Base-by-base conservation (phyloP, 2,888 invertebrate species). In the Protodeltote pygarga region DNA sequence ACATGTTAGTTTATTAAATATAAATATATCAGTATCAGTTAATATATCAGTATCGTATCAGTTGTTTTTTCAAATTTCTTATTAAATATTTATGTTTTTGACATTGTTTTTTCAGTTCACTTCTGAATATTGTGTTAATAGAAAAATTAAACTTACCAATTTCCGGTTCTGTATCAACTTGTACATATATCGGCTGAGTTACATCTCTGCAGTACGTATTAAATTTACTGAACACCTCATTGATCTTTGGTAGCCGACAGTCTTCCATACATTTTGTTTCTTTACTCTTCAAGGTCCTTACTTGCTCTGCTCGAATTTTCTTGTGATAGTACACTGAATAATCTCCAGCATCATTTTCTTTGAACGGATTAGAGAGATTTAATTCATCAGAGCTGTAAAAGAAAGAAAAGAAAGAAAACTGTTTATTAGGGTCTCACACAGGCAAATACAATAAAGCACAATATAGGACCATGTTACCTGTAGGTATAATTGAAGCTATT, bases 171-270 rank as follows among this genome's bases (percentile, higher is more conserved):
- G 61, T 60, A 11, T 77, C 66, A 11, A 83, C 82, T 66, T 87
- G 77, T 0, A 84, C 74, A 52, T 78, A 78, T 13, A 85, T 46
- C 0, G 88, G 83, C 28, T 77, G 75, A 0, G 58, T 70, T 1
- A 75, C 35, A 45, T 78, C 71, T 3, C 29, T 64, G 3, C 23
- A 39, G 14, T 69, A 55, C 0, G 63, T 52, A 13, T 58, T 76
- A 11, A 87, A 84, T 5, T 69, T 72, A 5, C 65, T 78, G 31
- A 89, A 89, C 0, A 70, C 85, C 5, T 83, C 81, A 27, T 54
- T 64, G 6, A 89, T 87, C 1, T 59, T 77, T 0, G 89, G 89
- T 40, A 88, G 46, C 19, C 3, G 67, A 17, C 29, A 45, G 1
- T 51, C 58, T 1, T 27, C 45, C 10, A 19, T 17, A n/a, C 28